phyloP scores from a whole-genome alignment of 92 coral and sea anemone genomes.

The Paragorgia papillata region DNA sequence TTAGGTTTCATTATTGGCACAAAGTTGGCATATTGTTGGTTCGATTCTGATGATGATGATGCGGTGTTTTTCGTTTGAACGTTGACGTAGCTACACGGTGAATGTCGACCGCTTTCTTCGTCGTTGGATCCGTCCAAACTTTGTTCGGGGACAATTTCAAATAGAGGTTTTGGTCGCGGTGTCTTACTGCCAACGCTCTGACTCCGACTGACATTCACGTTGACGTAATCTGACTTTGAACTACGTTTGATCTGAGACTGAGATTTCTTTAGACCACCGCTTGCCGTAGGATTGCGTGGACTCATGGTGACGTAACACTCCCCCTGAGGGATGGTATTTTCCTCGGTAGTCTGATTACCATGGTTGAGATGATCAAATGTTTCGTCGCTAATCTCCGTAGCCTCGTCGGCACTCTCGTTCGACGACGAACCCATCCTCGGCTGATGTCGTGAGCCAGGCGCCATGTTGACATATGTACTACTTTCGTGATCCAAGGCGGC shows the following conservation, averaged over 20 bases:
- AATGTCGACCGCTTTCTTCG: not conserved
- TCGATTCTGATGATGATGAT: not conserved
- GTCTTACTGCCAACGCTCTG: constrained; percentile 15
- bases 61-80: not conserved
- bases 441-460: not conserved
- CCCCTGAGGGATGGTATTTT: not conserved
- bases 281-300: not conserved
- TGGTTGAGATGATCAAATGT: constrained; percentile 15
- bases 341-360: not conserved
- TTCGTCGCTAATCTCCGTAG: not conserved
- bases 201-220: constrained; percentile 25
- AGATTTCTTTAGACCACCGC: not conserved
- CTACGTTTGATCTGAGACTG: constrained; percentile 14
- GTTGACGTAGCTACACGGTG: constrained; percentile 16
- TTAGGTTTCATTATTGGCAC: not conserved
- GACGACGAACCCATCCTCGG: constrained; percentile 1
- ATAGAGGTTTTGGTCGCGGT: not conserved
- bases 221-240: not conserved
- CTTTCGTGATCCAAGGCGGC: not conserved
- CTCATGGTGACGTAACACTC: constrained; percentile 23
- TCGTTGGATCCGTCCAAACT: not conserved
- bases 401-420: not conserved
- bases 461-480: constrained; percentile 18
- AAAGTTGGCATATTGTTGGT: constrained; percentile 1
- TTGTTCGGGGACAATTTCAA: constrained; percentile 2